Evolutionary conservation across 1,140 invertebrate species (phyloP).

Genomic region (Nephila pilipes): DNA sequence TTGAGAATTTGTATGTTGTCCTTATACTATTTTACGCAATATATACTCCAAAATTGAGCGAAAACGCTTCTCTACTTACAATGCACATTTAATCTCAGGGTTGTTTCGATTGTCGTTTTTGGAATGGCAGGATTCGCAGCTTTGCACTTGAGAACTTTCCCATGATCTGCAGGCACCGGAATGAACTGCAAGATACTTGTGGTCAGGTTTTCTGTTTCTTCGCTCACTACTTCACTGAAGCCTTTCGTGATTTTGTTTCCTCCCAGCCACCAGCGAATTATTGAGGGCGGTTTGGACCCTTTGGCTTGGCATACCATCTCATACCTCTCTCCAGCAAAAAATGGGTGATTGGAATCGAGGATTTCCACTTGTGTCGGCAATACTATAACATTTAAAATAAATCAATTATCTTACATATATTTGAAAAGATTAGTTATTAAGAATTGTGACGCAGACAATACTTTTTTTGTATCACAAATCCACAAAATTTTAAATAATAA

Average conservation of each 20-base stretch:
- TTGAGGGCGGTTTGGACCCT: slow-evolving; percentile 78
- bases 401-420: no score
- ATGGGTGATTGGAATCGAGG: slow-evolving; percentile 24
- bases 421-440: no score
- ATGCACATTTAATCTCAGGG: slow-evolving; percentile 64
- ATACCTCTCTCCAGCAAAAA: slow-evolving; percentile 77
- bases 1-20: no score
- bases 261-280: slow-evolving; percentile 78
- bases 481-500: no score
- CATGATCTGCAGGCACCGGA: slow-evolving; percentile 89
- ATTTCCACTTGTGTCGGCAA: slow-evolving; percentile 33
- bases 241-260: slow-evolving; percentile 48
- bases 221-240: slow-evolving; percentile 62
- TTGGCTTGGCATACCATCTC: slow-evolving; percentile 76
- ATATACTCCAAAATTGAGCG: no score
- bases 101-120: slow-evolving; percentile 70
- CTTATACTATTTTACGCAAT: no score
- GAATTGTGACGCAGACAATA: no score
- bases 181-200: slow-evolving; percentile 78
- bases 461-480: no score
- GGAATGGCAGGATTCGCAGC: slow-evolving; percentile 87
- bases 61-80: slow-evolving; percentile 68
- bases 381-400: background rate
- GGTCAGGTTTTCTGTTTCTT: slow-evolving; percentile 75
- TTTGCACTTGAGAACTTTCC: slow-evolving; percentile 89